Evolutionary conservation across 1,140 invertebrate species (phyloP), one percentile per base, ranked within the genome.

Genomic region (Plectus sambesii): DNA sequence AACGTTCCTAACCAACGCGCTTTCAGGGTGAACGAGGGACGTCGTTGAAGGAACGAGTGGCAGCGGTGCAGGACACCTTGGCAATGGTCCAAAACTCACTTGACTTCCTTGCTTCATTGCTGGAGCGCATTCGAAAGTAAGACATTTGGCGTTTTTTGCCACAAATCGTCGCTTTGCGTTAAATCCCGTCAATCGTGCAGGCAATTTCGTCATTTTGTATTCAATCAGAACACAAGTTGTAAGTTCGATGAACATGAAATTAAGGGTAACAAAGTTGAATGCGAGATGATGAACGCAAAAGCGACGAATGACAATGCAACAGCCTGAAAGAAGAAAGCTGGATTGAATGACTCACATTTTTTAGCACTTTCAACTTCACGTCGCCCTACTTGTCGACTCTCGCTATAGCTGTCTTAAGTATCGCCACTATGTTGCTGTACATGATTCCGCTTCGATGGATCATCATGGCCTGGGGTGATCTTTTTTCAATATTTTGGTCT

Each of bases 371-470:
- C 74, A 93, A 94, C 69, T 97, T 96, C 73, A 88, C 87, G 26
- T 85, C 96, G 52, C 88, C 92, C 42, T 96, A 93, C 76, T 74
- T 98, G 43, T 92, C 88, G 56, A 87, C 82, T 74, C 74, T 98
- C 60, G 86, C 88, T 15, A 82, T 96, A 49, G 59, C 75, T 37
- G 66, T 66, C 3, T 56, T 78, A 8, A 57, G 50, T 23, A 35
- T 72, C 5, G 73, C 60, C 24, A 72, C 70, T 4, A 70, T 85
- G 6, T 79, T 97, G 3, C 73, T 98, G 2, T 97, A 94, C 66
- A 79, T 83, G 51, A 80, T 98, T 60, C 90, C 90, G 12, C 70
- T 94, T 27, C 77, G 90, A 65, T 89, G 84, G 70, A 75, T 99
- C 12, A 79, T 97, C 12, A 80, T 98, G 75, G 76, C 79, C n/a